phyloP scores from a whole-genome alignment of 2,888 invertebrate species.

The Drosophila testacea region DNA sequence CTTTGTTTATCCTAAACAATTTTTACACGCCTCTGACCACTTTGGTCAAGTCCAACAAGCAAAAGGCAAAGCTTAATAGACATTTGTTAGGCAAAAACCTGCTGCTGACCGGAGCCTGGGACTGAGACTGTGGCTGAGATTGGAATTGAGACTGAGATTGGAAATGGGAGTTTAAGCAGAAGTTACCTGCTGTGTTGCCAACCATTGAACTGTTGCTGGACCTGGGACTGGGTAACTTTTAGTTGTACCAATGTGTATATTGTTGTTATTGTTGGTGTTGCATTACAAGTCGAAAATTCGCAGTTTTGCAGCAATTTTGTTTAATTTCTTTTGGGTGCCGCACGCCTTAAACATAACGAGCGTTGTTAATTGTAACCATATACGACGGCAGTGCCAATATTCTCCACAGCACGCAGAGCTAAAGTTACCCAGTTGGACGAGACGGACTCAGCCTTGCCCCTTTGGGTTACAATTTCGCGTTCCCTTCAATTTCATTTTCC shows the following conservation, averaged over 20 bases:
- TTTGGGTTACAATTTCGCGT: constrained; percentile 21
- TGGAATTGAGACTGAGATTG: constrained; percentile 1
- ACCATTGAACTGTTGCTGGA: constrained; percentile 3
- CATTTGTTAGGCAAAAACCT: constrained; percentile 59
- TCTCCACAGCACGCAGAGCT: constrained; percentile 44
- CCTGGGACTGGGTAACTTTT: constrained; percentile 1
- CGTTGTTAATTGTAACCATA: constrained; percentile 73
- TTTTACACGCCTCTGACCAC: constrained; percentile 3
- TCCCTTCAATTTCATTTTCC: not conserved
- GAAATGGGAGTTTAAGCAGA: constrained; percentile 11
- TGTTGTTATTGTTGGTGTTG: constrained; percentile 56
- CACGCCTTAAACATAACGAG: constrained; percentile 73
- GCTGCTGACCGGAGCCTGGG: constrained; percentile 28
- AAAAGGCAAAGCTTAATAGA: constrained; percentile 54
- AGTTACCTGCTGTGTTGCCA: constrained; percentile 17
- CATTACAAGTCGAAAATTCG: constrained; percentile 69
- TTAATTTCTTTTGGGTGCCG: constrained; percentile 67
- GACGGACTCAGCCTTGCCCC: not conserved
- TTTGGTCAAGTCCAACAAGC: constrained; percentile 11
- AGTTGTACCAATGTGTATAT: not conserved
- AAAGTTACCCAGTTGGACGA: constrained; percentile 12
- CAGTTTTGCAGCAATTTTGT: constrained; percentile 69
- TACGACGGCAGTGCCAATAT: constrained; percentile 46
- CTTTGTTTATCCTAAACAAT: not conserved
- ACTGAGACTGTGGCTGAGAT: not conserved